Percentiles rank a stretch among this genome's conserved stretches.
These are phyloP conservation scores for Ochotona curzoniae DNA, from an alignment of 2,113 vertebrate genomes.

Conservation along the genomic window DNA sequence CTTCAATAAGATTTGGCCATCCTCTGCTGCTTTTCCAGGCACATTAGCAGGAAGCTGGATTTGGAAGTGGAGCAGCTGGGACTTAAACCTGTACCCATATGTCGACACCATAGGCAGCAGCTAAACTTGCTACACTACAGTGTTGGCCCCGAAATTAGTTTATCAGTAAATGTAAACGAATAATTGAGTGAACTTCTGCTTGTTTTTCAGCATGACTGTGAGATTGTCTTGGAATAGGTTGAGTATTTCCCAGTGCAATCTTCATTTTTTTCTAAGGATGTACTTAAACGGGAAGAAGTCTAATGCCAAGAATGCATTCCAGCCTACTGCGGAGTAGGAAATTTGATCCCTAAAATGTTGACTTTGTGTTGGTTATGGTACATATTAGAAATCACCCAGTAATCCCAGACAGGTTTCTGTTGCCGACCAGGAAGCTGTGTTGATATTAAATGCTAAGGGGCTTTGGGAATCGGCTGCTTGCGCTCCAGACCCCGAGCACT, in stretches of 20 bases:
- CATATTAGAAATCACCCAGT: conserved; percentile 79
- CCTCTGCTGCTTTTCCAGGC: no score
- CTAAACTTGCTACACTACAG: no score
- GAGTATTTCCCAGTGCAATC: conserved; percentile 63
- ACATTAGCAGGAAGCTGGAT: no score
- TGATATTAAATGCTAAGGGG: conserved; percentile 66
- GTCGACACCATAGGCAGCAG: no score
- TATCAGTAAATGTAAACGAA: conserved; percentile 51
- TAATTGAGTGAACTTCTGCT: conserved; percentile 53
- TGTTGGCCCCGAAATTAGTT: neutral
- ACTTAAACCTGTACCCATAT: no score
- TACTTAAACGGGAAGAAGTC: conserved; percentile 54
- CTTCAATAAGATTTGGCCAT: no score
- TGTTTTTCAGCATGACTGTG: conserved; percentile 52
- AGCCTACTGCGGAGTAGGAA: conserved; percentile 65
- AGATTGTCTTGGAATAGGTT: conserved; percentile 60
- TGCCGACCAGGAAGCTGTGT: conserved; percentile 63
- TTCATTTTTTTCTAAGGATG: conserved; percentile 57
- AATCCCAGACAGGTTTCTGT: conserved; percentile 79
- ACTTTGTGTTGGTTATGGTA: conserved; percentile 79
- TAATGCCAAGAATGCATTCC: conserved; percentile 77
- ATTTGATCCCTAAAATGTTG: conserved; percentile 78
- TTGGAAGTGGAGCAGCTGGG: no score
- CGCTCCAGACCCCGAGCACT: conserved; percentile 45
- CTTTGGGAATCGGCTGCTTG: conserved; percentile 2